phyloP scores from a whole-genome alignment of 2,888 invertebrate genomes.

The Acanthopleura granulata region DNA sequence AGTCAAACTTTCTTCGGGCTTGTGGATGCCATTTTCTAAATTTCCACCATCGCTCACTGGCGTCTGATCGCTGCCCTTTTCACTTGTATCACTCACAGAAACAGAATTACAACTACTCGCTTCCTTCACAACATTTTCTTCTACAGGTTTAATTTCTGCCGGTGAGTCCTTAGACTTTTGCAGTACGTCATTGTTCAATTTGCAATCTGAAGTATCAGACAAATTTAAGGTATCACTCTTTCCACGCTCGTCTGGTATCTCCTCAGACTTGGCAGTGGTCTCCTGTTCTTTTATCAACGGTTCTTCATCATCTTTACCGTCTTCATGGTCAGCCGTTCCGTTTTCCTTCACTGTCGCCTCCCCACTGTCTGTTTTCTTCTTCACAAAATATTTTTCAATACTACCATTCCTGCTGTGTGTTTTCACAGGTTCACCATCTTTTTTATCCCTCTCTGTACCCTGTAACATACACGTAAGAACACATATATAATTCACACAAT shows the following conservation, averaged over 20 bases:
- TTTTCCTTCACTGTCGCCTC: background rate
- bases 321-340: background rate
- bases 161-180: background rate
- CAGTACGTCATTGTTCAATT: background rate
- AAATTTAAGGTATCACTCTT: background rate
- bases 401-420: constrained; percentile 10
- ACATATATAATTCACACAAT: background rate
- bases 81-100: too few relatives aligned
- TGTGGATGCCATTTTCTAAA: too few relatives aligned
- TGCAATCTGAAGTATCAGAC: background rate
- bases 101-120: background rate
- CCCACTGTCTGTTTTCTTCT: background rate
- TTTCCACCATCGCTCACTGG: too few relatives aligned
- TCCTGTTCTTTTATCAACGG: background rate
- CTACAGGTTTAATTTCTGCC: background rate
- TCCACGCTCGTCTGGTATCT: background rate
- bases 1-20: too few relatives aligned
- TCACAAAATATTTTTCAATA: constrained; percentile 10
- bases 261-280: background rate
- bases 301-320: background rate
- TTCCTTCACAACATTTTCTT: background rate
- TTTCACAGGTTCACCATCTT: background rate
- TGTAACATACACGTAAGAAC: background rate
- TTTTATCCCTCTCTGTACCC: background rate
- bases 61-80: too few relatives aligned